Conservation (phyloP, 2,888 invertebrate species). For the Plagodis pulveraria region DNA sequence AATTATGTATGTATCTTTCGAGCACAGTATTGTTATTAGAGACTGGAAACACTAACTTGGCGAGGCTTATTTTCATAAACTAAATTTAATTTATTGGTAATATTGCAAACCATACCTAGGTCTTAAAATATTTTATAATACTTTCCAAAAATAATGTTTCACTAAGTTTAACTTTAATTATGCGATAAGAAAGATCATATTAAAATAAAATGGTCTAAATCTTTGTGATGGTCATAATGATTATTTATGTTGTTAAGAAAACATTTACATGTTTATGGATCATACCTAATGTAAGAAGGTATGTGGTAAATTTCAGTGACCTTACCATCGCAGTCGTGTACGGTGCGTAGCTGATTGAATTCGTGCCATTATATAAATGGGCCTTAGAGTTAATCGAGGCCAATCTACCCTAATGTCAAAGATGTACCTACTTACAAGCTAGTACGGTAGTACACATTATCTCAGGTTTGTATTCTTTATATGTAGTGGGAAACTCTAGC, state of each 20-base stretch:
- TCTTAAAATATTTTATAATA: conserved; percentile 17
- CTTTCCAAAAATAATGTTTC: conserved; percentile 33
- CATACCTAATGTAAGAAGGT: too few species aligned
- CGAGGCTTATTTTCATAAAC: too few species aligned
- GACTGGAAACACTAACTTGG: too few species aligned
- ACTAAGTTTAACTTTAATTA: not conserved
- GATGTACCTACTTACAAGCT: conserved; percentile 6
- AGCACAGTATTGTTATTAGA: too few species aligned
- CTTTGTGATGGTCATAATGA: too few species aligned
- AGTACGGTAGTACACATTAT: not conserved
- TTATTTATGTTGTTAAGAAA: too few species aligned
- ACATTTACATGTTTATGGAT: too few species aligned
- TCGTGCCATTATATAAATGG: conserved; percentile 29
- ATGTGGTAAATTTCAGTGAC: conserved; percentile 5
- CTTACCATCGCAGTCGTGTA: conserved; percentile 25
- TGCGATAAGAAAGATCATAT: too few species aligned
- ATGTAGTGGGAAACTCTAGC: not conserved
- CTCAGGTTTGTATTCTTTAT: not conserved
- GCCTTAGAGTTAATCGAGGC: conserved; percentile 6
- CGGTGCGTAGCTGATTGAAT: conserved; percentile 29
- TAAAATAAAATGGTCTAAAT: too few species aligned
- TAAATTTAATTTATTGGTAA: too few species aligned
- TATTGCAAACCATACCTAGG: too few species aligned
- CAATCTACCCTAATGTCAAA: conserved; percentile 22
- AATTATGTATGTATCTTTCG: too few species aligned